Evolutionary conservation across 2,113 vertebrate genomes (phyloP).

Genomic region (Plotosus lineatus): DNA sequence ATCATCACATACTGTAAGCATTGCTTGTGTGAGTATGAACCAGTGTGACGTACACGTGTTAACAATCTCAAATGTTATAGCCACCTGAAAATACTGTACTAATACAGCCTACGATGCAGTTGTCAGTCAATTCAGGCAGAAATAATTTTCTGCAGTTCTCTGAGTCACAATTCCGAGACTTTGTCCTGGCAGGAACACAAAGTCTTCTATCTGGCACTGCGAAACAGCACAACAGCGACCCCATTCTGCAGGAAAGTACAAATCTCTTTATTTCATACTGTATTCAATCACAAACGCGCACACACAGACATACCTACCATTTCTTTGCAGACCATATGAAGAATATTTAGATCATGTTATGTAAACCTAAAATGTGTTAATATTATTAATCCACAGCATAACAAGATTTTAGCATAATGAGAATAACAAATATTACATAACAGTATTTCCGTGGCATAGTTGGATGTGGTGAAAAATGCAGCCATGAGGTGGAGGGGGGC

Average conservation of each 20-base stretch:
- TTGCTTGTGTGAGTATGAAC: background rate
- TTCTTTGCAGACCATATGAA: background rate
- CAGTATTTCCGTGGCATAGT: too few species aligned
- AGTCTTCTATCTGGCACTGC: background rate
- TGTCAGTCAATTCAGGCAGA: background rate
- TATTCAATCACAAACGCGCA: constrained; percentile 46
- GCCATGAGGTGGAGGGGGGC: too few species aligned
- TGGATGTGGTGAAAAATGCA: too few species aligned
- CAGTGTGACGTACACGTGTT: background rate
- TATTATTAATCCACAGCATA: background rate
- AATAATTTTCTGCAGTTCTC: constrained; percentile 23
- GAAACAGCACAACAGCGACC: constrained; percentile 24
- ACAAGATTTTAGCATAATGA: background rate
- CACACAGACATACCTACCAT: constrained; percentile 23
- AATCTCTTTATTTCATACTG: background rate
- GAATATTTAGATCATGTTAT: background rate
- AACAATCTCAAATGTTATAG: background rate
- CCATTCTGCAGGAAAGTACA: background rate
- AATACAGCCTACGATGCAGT: background rate
- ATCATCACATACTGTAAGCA: constrained; percentile 8
- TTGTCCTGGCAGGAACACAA: constrained; percentile 36
- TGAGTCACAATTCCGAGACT: constrained; percentile 31
- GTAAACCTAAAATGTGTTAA: background rate
- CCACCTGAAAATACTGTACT: background rate
- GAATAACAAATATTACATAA: background rate